A percentile compares a stretch with the other conserved stretches of the same genome.
These are phyloP conservation scores for Ectropis grisescens DNA, from an alignment of 1,140 invertebrate species.

Conservation along the genomic window DNA sequence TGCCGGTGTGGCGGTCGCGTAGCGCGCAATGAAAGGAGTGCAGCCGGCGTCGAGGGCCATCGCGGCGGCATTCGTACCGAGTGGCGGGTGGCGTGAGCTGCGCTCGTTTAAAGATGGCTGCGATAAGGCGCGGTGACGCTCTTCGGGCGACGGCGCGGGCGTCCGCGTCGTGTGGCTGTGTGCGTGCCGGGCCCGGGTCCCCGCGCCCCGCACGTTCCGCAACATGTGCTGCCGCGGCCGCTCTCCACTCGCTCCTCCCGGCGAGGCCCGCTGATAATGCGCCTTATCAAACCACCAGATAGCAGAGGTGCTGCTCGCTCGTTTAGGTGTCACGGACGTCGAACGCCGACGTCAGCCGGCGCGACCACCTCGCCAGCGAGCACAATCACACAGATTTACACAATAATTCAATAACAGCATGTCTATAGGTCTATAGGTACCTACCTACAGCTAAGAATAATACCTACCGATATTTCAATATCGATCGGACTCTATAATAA, in stretches of 20 bases:
- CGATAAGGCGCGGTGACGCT: conserved; percentile 62
- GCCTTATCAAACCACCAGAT: conserved; percentile 60
- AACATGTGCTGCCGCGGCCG: conserved; percentile 53
- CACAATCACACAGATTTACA: conserved; percentile 31
- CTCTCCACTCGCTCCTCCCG: conserved; percentile 29
- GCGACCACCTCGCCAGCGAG: conserved; percentile 6
- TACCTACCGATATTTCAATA: too few species aligned
- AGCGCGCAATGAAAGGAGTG: conserved; percentile 45
- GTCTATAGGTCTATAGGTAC: too few species aligned
- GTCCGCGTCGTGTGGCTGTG: conserved; percentile 53
- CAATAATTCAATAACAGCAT: conserved; percentile 36
- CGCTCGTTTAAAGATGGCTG: conserved; percentile 64
- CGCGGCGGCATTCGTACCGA: conserved; percentile 54
- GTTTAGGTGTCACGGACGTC: conserved; percentile 61
- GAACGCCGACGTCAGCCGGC: conserved; percentile 20
- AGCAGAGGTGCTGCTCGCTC: conserved; percentile 59
- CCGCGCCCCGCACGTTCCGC: conserved; percentile 49
- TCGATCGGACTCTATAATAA: too few species aligned
- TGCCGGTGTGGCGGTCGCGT: conserved; percentile 19
- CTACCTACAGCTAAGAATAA: too few species aligned
- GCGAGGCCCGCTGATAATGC: conserved; percentile 44
- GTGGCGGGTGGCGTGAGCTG: conserved; percentile 51
- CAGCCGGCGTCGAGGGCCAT: conserved; percentile 39
- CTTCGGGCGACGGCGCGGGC: conserved; percentile 55
- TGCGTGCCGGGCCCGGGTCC: conserved; percentile 39